Base-by-base conservation (phyloP, 2,888 invertebrate species). In the Agrochola litura region DNA sequence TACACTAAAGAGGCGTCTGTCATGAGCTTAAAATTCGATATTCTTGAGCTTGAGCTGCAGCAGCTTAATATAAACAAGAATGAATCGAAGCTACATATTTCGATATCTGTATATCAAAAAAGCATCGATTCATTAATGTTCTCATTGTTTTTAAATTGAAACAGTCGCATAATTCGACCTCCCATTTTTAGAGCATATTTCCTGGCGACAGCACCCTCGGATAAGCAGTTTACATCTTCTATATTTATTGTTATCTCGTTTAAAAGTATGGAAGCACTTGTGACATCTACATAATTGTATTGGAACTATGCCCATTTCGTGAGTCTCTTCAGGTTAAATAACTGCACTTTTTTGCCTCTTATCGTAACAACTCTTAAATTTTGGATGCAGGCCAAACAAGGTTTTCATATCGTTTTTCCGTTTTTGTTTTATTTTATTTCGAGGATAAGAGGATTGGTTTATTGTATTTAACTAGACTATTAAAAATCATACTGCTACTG, bases 241-340 rank as follows among this genome's bases (percentile, higher is more conserved):
- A 49, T 12, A 2, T 66, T 63, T 60, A 63, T 25, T 49, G 19
- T 37, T 73, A 63, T 70, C 49, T 43, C 5, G 37, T 30, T 56
- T 14, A 60, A 14, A 64, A 49, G 16, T 41, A n/a, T 56, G 22
- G 30, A 37, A 73, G 43, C 60, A 73, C 77, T 81, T 52, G 0
- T 69, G 61, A 60, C 65, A 82, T 68, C 56, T 60, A 41, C 46
- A 64, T 76, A 64, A 82, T 80, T 69, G 63, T 60, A 54, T 76
- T 85, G 85, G 84, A 86, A 60, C 9, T 19, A 0, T 85, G 86
- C 85, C 86, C 73, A 60, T 73, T 77, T 65, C 66, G n/a, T 49
- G 65, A 77, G 63, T 41, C 49, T 61, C 78, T 82, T 67, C 69
- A 78, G 49, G 60, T 85, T 81, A 64, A 74, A 58, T 77, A 83